Percentiles rank a stretch among this genome's conserved stretches.
Conservation (phyloP, 2,797 vertebrate species). For the Gadopsis marmoratus region DNA sequence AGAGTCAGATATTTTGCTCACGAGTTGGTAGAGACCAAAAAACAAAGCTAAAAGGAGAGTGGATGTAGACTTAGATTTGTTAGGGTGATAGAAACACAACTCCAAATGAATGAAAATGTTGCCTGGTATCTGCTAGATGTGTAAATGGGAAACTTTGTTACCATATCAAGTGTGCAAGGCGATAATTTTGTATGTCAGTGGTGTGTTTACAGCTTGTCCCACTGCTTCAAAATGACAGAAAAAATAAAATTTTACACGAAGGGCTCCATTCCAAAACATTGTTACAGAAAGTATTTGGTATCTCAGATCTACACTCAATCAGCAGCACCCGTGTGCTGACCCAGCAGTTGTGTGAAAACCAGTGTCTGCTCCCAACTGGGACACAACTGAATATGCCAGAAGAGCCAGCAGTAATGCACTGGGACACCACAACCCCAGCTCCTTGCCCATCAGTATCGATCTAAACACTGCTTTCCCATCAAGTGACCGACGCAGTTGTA, state of each 20-base stretch:
- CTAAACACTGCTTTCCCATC: slow-evolving; percentile 49
- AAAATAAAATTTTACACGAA: too few species aligned
- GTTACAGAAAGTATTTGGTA: not conserved
- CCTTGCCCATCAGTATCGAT: slow-evolving; percentile 66
- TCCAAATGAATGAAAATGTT: not conserved
- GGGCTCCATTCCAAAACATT: not conserved
- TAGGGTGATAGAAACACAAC: too few species aligned
- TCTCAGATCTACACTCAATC: not conserved
- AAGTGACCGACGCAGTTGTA: slow-evolving; percentile 36
- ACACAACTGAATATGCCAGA: slow-evolving; percentile 28
- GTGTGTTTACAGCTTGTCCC: not conserved
- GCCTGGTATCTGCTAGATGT: not conserved
- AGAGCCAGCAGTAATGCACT: slow-evolving; percentile 54
- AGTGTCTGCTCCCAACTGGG: slow-evolving; percentile 41
- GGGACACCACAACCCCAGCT: slow-evolving; percentile 44
- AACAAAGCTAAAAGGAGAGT: not conserved
- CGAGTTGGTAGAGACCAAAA: not conserved
- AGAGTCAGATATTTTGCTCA: not conserved
- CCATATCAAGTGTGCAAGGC: not conserved
- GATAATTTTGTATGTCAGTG: not conserved
- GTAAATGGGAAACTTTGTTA: not conserved
- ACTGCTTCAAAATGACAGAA: too few species aligned
- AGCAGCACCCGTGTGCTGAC: slow-evolving; percentile 39
- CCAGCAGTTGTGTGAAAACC: slow-evolving; percentile 48
- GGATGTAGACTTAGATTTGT: too few species aligned